Conservation (phyloP, 2,888 invertebrate genomes). For the Achlya flavicornis region DNA sequence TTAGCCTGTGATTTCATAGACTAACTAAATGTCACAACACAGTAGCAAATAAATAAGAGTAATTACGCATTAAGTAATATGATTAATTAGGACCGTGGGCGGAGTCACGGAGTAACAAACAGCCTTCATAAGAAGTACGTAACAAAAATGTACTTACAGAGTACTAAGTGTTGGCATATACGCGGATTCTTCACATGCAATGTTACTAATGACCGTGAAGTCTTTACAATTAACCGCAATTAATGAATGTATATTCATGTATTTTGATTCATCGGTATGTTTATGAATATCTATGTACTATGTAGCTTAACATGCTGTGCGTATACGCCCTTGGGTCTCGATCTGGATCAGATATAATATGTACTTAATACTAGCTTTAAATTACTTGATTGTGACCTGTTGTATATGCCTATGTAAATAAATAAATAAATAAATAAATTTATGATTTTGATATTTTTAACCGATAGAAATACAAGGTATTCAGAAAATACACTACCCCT, state of each 20-base stretch:
- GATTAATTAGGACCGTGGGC: not conserved
- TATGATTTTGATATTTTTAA: too few relatives aligned
- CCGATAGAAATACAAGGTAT: too few relatives aligned
- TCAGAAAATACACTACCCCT: too few relatives aligned
- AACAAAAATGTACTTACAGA: not conserved
- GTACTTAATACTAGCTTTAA: too few relatives aligned
- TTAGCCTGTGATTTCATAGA: not conserved
- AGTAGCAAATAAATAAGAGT: not conserved
- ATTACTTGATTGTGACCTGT: too few relatives aligned
- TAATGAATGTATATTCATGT: slow-evolving; percentile 3
- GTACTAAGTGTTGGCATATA: not conserved
- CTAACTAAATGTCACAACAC: not conserved
- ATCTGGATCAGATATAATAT: too few relatives aligned
- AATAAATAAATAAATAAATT: too few relatives aligned
- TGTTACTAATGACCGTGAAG: slow-evolving; percentile 2
- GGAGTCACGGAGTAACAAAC: not conserved
- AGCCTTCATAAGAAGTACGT: not conserved
- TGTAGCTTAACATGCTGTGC: too few relatives aligned
- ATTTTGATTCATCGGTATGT: slow-evolving; percentile 10
- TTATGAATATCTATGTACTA: not conserved
- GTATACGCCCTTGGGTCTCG: too few relatives aligned
- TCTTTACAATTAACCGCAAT: slow-evolving; percentile 2
- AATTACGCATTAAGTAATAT: not conserved
- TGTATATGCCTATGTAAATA: too few relatives aligned
- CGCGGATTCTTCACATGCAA: not conserved